These are phyloP conservation scores for Hiodon tergisus DNA, from an alignment of 2,113 vertebrate genomes.

Conservation along the genomic window DNA sequence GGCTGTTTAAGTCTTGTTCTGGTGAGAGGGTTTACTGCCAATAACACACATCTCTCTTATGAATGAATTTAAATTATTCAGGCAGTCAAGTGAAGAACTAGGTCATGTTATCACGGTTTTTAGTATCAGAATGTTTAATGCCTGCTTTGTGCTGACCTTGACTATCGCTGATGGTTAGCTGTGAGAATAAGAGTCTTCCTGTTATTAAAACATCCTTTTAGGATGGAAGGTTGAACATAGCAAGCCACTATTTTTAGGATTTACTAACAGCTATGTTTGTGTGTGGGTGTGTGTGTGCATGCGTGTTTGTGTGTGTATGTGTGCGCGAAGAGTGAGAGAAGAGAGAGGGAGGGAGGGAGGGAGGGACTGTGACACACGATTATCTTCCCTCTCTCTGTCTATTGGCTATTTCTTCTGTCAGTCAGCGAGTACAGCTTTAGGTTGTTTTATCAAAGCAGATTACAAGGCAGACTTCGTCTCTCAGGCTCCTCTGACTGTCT, in stretches of 20 bases:
- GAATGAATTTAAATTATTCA: conserved; percentile 31
- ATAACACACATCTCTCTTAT: conserved; percentile 25
- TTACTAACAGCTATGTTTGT: conserved; percentile 9
- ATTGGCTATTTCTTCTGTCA: conserved; percentile 40
- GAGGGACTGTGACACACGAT: conserved; percentile 26
- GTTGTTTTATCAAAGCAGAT: conserved; percentile 38
- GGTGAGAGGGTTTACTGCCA: conserved; percentile 21
- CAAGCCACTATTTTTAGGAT: conserved; percentile 3
- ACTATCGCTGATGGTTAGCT: conserved; percentile 14
- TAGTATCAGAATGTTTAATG: conserved; percentile 5
- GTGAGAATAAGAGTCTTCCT: not conserved
- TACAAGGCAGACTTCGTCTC: conserved; percentile 39
- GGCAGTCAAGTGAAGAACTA: conserved; percentile 22
- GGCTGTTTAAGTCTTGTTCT: conserved; percentile 22
- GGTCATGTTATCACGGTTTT: conserved; percentile 24
- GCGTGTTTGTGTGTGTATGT: conserved; percentile 3
- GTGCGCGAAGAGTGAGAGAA: conserved; percentile 1
- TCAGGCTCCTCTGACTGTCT: conserved; percentile 33
- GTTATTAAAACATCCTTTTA: not conserved
- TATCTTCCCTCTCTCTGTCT: conserved; percentile 15
- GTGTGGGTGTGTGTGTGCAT: conserved; percentile 5
- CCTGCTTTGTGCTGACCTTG: conserved; percentile 16
- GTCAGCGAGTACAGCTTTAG: conserved; percentile 30
- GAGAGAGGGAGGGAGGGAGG: conserved; percentile 6
- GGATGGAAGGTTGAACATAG: not conserved